Conservation (phyloP, 2,797 vertebrate genomes). For the Poecilia picta region DNA sequence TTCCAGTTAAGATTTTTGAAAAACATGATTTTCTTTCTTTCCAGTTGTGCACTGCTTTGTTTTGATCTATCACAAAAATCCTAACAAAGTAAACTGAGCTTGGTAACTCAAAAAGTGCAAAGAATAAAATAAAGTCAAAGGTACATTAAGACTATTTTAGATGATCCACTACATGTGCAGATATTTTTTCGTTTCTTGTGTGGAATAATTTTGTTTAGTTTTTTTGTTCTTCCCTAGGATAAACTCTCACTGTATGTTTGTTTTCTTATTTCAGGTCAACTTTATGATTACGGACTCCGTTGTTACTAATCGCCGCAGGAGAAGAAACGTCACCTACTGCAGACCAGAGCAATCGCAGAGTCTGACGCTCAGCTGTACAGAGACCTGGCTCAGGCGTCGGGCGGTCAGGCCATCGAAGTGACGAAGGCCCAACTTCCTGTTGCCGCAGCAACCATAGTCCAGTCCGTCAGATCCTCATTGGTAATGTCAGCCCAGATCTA, state of each 20-base stretch:
- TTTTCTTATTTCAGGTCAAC: constrained; percentile 64
- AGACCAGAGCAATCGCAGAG: neutral
- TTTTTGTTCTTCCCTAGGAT: neutral
- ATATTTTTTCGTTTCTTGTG: neutral
- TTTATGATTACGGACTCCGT: constrained; percentile 68
- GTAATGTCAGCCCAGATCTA: constrained; percentile 42
- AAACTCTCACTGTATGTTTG: neutral
- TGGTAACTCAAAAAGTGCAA: neutral
- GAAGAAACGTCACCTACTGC: neutral
- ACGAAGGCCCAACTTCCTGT: constrained; percentile 48
- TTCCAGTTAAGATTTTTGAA: neutral
- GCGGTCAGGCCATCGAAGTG: constrained; percentile 69
- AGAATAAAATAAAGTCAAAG: neutral
- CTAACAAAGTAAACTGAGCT: neutral
- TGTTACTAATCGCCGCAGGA: constrained; percentile 24
- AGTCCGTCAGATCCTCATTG: constrained; percentile 61
- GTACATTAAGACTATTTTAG: neutral
- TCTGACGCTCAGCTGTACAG: constrained; percentile 62
- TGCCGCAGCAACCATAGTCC: constrained; percentile 57
- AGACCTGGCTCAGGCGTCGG: constrained; percentile 70
- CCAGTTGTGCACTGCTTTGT: neutral
- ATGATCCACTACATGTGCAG: neutral
- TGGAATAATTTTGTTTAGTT: neutral
- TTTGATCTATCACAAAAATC: neutral
- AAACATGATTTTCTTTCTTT: neutral